Conservation (phyloP, 2,797 vertebrate genomes). For the Fratercula arctica region DNA sequence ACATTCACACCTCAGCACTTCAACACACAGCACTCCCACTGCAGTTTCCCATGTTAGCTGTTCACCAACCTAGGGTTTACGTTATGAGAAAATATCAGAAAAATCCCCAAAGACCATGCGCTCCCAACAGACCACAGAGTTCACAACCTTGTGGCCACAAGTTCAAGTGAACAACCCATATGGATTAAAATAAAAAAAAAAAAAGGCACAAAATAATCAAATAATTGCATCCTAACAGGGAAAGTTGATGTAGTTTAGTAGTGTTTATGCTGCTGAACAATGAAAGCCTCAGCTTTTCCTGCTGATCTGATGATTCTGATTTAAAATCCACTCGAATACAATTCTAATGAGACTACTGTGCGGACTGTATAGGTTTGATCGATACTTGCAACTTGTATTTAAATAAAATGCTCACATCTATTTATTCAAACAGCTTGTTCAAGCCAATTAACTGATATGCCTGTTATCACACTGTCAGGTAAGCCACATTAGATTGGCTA, state of each 20-base stretch:
- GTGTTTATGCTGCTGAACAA: not conserved
- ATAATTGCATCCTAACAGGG: not conserved
- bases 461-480: not conserved
- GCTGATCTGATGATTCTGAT: not conserved
- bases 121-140: not conserved
- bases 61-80: not conserved
- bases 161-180: not conserved
- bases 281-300: not conserved
- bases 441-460: not conserved
- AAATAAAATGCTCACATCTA: not conserved
- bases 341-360: not conserved
- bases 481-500: not conserved
- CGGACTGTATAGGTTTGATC: not conserved
- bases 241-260: not conserved
- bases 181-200: not conserved
- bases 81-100: not conserved
- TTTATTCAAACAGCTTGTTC: not conserved
- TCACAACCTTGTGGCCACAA: not conserved
- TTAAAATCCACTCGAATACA: not conserved
- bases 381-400: not conserved
- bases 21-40: too few relatives aligned
- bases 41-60: not conserved
- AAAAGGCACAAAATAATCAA: not conserved
- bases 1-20: not conserved
- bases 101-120: not conserved